Conservation (phyloP, 1,140 invertebrate genomes). For the Vanessa tameamea region DNA sequence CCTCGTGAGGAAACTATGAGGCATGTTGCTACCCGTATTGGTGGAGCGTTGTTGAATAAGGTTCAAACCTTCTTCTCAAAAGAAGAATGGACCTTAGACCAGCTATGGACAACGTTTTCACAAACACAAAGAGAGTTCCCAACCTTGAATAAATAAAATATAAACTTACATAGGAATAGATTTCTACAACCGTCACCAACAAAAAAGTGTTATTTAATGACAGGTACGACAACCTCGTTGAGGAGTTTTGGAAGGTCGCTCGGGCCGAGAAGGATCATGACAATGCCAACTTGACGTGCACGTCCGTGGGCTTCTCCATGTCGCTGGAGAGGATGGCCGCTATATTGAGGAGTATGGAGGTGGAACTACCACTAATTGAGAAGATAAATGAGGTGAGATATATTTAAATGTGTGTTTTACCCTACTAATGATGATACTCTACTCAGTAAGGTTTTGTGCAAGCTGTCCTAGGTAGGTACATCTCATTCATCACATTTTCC, state of each 20-base stretch:
- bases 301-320: slow-evolving; percentile 66
- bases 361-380: slow-evolving; percentile 32
- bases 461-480: no score
- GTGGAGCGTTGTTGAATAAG: no score
- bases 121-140: no score
- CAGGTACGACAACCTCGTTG: slow-evolving; percentile 68
- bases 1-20: no score
- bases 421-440: neutral
- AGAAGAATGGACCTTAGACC: no score
- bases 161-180: no score
- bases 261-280: slow-evolving; percentile 56
- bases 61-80: no score
- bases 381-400: slow-evolving; percentile 46
- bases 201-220: slow-evolving; percentile 12
- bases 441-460: neutral
- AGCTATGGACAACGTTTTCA: no score
- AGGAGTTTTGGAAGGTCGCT: slow-evolving; percentile 66
- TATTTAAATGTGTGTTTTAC: neutral
- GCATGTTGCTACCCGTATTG: no score
- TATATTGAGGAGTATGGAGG: slow-evolving; percentile 57
- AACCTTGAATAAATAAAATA: no score
- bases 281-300: slow-evolving; percentile 49
- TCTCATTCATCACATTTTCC: no score
- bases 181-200: no score
- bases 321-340: slow-evolving; percentile 65